These are phyloP conservation scores for Cyprinodon tularosa DNA, from an alignment of 2,113 vertebrate genomes.

Conservation along the genomic window DNA sequence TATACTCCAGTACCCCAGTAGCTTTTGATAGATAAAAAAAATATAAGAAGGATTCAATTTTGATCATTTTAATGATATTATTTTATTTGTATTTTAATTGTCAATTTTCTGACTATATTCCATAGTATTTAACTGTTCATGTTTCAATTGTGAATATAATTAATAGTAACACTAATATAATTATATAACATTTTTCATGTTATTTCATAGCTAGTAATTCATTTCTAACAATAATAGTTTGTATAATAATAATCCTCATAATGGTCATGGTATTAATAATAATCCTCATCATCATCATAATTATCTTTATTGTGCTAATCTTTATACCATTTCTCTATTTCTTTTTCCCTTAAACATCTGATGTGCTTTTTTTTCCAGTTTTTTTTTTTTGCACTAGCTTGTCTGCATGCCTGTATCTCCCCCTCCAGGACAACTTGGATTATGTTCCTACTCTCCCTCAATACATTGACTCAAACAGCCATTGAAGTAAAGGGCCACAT, in stretches of 20 bases:
- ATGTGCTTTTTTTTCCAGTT: conserved; percentile 42
- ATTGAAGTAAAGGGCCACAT: conserved; percentile 28
- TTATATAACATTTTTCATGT: too few species aligned
- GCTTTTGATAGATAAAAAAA: neutral
- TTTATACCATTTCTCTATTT: conserved; percentile 38
- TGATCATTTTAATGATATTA: conserved; percentile 3
- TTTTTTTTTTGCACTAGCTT: conserved; percentile 53
- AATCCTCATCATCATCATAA: neutral
- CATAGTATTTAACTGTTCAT: too few species aligned
- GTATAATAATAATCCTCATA: neutral
- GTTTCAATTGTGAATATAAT: too few species aligned
- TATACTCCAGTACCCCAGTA: neutral
- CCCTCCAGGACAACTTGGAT: conserved; percentile 82
- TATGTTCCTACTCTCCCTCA: conserved; percentile 61
- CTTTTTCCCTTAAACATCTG: conserved; percentile 14
- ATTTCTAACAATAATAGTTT: too few species aligned
- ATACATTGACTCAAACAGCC: conserved; percentile 32
- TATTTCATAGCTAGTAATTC: too few species aligned
- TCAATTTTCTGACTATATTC: too few species aligned
- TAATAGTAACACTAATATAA: too few species aligned
- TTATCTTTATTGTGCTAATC: conserved; percentile 18
- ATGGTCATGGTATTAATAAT: neutral
- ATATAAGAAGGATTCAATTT: neutral
- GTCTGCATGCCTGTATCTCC: conserved; percentile 82
- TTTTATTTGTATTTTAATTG: conserved; percentile 3